A percentile compares a stretch with the other conserved stretches of the same genome.
Conservation (phyloP, 2,113 vertebrate genomes). For the Mionectes macconnelli region DNA sequence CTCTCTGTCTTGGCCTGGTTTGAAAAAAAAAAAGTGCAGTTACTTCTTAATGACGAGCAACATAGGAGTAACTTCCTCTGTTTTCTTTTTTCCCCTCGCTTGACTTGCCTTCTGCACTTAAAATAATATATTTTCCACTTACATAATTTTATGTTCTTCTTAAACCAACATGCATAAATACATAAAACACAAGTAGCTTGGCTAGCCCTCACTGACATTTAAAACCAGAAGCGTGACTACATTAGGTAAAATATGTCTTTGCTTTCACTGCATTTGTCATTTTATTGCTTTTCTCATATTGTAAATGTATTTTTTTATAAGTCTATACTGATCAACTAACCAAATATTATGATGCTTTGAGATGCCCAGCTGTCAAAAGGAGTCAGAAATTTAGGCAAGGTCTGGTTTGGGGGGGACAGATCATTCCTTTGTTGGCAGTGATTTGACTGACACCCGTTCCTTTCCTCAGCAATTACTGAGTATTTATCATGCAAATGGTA, state of each 20-base stretch:
- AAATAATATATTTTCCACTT: conserved; percentile 38
- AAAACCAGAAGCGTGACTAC: background rate
- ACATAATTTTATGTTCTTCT: conserved; percentile 29
- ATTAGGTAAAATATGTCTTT: background rate
- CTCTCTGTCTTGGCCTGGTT: background rate
- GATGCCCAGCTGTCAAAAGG: too few species aligned
- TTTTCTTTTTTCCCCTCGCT: background rate
- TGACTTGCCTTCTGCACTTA: conserved; percentile 30
- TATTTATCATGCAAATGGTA: background rate
- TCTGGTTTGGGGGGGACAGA: background rate
- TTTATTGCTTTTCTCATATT: background rate
- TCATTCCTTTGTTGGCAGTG: background rate
- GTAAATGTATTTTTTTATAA: background rate
- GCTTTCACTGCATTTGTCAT: background rate
- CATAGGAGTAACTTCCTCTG: background rate
- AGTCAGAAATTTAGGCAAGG: background rate
- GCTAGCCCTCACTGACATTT: background rate
- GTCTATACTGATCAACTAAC: background rate
- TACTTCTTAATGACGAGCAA: background rate
- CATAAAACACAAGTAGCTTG: conserved; percentile 17
- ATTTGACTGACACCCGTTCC: background rate
- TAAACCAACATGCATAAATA: conserved; percentile 33
- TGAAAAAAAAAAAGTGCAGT: background rate
- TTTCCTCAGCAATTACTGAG: background rate
- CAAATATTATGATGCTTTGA: background rate